Conservation (phyloP, 1,140 invertebrate genomes). For the Colletes latitarsis region DNA sequence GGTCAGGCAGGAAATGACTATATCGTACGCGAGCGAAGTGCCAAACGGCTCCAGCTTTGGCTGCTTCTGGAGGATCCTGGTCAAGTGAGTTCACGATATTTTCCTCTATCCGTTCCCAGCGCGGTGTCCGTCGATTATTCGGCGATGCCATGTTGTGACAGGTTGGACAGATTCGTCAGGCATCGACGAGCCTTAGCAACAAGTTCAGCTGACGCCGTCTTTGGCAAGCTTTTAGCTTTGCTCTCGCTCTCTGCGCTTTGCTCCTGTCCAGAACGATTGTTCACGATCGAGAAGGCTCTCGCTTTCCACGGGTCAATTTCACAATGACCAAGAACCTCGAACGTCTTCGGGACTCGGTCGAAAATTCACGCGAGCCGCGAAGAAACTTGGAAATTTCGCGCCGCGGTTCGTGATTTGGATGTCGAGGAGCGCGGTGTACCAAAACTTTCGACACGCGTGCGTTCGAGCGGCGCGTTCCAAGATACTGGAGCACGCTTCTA, state of each 20-base stretch:
- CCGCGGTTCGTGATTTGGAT: conserved; percentile 43
- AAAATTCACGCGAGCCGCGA: neutral
- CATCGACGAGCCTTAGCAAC: conserved; percentile 37
- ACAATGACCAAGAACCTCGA: neutral
- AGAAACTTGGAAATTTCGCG: conserved; percentile 23
- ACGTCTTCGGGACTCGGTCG: neutral
- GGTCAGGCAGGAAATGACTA: conserved; percentile 85
- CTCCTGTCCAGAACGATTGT: neutral
- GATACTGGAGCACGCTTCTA: conserved; percentile 48
- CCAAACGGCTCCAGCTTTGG: conserved; percentile 94
- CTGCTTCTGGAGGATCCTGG: conserved; percentile 93
- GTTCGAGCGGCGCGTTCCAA: conserved; percentile 1
- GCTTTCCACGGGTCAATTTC: conserved; percentile 33
- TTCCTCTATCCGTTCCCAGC: neutral
- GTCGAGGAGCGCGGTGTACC: conserved; percentile 2
- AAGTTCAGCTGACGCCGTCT: conserved; percentile 26
- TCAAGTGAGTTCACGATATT: conserved; percentile 86
- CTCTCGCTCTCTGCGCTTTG: conserved; percentile 27
- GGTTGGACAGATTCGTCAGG: neutral
- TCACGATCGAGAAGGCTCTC: conserved; percentile 19
- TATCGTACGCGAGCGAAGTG: conserved; percentile 93
- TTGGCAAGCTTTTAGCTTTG: neutral
- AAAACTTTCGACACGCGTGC: conserved; percentile 42
- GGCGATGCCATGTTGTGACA: neutral
- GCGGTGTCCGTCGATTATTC: no score